These are phyloP conservation scores for Drosophila tropicalis DNA, from an alignment of 1,140 invertebrate genomes.

Conservation along the genomic window DNA sequence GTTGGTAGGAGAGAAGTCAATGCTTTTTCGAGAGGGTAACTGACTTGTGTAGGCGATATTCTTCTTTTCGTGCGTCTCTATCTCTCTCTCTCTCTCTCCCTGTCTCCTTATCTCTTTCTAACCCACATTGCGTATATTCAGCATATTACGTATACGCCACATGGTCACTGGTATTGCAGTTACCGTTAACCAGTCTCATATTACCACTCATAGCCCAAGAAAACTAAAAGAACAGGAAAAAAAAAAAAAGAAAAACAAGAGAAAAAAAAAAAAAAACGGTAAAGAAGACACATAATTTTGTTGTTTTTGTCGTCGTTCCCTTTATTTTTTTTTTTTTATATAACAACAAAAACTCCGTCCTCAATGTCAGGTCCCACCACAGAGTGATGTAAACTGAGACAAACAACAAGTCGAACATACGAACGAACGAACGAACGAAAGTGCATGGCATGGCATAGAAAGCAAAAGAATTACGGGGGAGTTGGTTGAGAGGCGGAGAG, in stretches of 20 bases:
- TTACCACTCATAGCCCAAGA: slow-evolving; percentile 30
- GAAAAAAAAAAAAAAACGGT: slow-evolving; percentile 9
- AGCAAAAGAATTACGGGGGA: background rate
- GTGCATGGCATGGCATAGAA: slow-evolving; percentile 27
- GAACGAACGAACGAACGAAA: slow-evolving; percentile 40
- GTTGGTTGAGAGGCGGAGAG: background rate
- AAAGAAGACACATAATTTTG: slow-evolving; percentile 17
- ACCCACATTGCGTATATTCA: slow-evolving; percentile 1
- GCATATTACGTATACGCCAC: slow-evolving; percentile 42
- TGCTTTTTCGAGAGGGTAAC: slow-evolving; percentile 49
- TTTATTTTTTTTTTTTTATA: slow-evolving; percentile 10
- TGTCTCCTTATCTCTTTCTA: background rate
- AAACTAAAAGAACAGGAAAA: background rate
- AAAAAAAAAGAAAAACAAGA: background rate
- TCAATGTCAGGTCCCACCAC: slow-evolving; percentile 9
- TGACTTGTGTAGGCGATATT: background rate
- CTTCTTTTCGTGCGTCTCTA: background rate
- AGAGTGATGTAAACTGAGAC: slow-evolving; percentile 31
- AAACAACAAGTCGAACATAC: slow-evolving; percentile 7
- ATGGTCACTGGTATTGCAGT: slow-evolving; percentile 27
- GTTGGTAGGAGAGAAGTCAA: slow-evolving; percentile 44
- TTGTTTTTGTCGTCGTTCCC: background rate
- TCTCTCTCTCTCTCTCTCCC: background rate
- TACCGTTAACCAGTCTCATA: slow-evolving; percentile 44
- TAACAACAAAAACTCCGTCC: background rate